Base-by-base conservation (phyloP, 2,888 invertebrate genomes). In the Heliconius erato region DNA sequence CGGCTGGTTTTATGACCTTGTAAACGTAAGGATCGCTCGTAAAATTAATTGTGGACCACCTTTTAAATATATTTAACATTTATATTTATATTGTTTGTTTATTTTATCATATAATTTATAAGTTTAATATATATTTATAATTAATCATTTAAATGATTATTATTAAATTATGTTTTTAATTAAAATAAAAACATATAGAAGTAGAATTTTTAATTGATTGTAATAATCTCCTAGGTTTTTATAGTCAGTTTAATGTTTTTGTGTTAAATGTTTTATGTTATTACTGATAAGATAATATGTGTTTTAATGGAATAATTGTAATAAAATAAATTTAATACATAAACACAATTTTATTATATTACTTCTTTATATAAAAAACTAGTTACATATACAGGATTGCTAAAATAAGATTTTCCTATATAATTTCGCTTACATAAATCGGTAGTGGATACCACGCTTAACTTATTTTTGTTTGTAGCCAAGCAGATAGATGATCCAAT, bases 401-500 rank as follows among this genome's bases (percentile, higher is more conserved):
- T 44, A 44, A 72, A 26, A 40, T n/a, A 82, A 59, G 23, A 65
- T 6, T 74, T 79, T 68, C 28, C 23, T 23, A 59, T 82, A 79
- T 79, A 35, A 63, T 67, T 67, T 63, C 49, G 44, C 54, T 54
- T 59, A 81, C 67, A 83, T 83, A 83, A 85, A 85, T 82, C 79
- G 76, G 44, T 59, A 79, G 79, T 82, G 81, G 44, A 72, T 67
- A 78, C 67, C 79, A 35, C 80, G 84, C 84, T 82, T 80, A 82
- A 84, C 80, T 85, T 95, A 96, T 95, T 95, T 95, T 94, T 94
- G 94, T 94, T 92, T 94, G 94, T 91, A 94, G 92, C 92, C 83
- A 82, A 88, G 91, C 93, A 94, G 95, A 96, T 96, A 95, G 95
- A 96, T 96, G 96, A 96, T 96, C 96, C 96, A 96, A 96, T 96